Percentiles rank a stretch among this genome's conserved stretches.
Conservation (phyloP, 2,888 invertebrate genomes). For the Coleophora deauratella region DNA sequence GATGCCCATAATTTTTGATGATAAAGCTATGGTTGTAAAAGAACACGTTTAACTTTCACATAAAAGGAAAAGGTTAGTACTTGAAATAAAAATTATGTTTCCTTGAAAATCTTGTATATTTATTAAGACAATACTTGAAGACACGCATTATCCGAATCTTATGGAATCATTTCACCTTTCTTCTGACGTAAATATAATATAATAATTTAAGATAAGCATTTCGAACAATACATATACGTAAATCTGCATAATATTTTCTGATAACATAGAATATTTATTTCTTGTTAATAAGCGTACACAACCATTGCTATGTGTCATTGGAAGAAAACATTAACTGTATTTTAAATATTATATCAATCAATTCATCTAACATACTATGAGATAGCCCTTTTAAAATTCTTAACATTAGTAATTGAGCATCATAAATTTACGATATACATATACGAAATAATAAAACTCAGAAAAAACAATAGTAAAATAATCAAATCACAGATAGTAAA, state of each 20-base stretch:
- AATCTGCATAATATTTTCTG: neutral
- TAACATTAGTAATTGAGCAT: conserved; percentile 59
- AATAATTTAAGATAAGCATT: conserved; percentile 2
- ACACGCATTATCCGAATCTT: conserved; percentile 16
- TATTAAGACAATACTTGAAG: conserved; percentile 23
- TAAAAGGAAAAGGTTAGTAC: too few species aligned
- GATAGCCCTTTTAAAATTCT: conserved; percentile 24
- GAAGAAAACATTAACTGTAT: conserved; percentile 9
- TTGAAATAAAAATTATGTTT: conserved; percentile 17
- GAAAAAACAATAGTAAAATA: neutral
- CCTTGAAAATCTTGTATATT: conserved; percentile 60
- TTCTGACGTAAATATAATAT: conserved; percentile 9
- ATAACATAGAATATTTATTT: too few species aligned
- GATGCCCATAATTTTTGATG: too few species aligned
- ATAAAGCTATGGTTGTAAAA: too few species aligned
- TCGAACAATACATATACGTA: neutral
- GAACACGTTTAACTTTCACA: too few species aligned
- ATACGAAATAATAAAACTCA: conserved; percentile 12
- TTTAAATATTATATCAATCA: neutral
- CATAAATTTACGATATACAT: conserved; percentile 38
- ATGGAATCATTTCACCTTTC: conserved; percentile 12
- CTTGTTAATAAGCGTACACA: conserved; percentile 27
- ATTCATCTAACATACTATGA: conserved; percentile 48
- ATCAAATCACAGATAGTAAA: conserved; percentile 8
- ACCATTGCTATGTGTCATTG: conserved; percentile 26